Conservation (phyloP, 2,797 vertebrate genomes). For the Gymnodraco acuticeps region DNA sequence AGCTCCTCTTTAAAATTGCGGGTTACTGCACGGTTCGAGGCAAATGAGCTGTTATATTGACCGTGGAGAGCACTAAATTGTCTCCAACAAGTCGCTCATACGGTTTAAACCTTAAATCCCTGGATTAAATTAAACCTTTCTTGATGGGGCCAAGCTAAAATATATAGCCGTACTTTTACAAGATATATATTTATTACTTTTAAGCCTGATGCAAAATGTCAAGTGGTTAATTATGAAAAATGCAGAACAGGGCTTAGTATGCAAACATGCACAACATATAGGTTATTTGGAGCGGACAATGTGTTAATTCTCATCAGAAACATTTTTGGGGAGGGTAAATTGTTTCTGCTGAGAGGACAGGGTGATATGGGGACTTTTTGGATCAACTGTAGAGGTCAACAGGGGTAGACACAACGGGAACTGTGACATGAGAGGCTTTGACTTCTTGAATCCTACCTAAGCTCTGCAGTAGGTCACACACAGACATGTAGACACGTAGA, state of each 20-base stretch:
- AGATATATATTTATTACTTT: constrained; percentile 20
- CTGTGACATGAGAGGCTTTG: constrained; percentile 38
- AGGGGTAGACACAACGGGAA: constrained; percentile 48
- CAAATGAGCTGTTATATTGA: constrained; percentile 49
- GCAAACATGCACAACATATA: constrained; percentile 47
- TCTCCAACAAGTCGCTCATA: constrained; percentile 15
- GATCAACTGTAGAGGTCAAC: constrained; percentile 15
- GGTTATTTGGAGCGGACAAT: constrained; percentile 11
- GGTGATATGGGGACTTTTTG: constrained; percentile 16
- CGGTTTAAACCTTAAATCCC: constrained; percentile 23
- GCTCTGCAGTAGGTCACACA: constrained; percentile 45
- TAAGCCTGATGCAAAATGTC: constrained; percentile 13
- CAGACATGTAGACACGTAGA: constrained; percentile 53
- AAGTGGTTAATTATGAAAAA: constrained; percentile 53
- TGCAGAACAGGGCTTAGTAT: constrained; percentile 37
- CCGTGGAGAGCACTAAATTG: not conserved
- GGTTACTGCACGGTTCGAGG: constrained; percentile 26
- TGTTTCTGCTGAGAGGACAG: constrained; percentile 52
- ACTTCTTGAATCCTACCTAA: constrained; percentile 21
- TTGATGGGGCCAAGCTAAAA: constrained; percentile 53
- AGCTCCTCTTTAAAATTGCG: constrained; percentile 42
- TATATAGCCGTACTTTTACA: constrained; percentile 23
- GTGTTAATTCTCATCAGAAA: constrained; percentile 40
- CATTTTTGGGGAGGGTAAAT: constrained; percentile 16
- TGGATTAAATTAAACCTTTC: constrained; percentile 6